A percentile compares a stretch with the other conserved stretches of the same genome.
phyloP scores from a whole-genome alignment of 2,888 invertebrate species.

The Drosophila suboccidentalis region DNA sequence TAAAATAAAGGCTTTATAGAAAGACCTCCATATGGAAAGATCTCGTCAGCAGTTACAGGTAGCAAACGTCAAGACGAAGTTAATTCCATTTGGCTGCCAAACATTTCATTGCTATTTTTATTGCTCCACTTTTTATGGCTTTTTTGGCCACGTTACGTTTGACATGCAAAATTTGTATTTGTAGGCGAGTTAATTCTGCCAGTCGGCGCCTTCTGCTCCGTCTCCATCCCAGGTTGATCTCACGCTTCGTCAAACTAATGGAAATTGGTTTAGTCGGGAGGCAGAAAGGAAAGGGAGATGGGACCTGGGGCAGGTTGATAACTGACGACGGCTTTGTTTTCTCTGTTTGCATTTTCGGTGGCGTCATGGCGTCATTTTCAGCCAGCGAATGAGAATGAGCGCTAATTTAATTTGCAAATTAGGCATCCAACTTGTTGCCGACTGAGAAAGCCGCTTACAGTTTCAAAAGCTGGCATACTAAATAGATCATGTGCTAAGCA shows the following conservation, averaged over 20 bases:
- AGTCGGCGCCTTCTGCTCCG: conserved; percentile 22
- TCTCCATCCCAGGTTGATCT: conserved; percentile 26
- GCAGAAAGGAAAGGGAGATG: not conserved
- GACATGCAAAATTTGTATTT: conserved; percentile 62
- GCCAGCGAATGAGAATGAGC: conserved; percentile 65
- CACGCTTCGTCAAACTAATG: conserved; percentile 52
- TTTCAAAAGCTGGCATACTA: not conserved
- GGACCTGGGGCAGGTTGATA: conserved; percentile 28
- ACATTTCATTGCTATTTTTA: conserved; percentile 49
- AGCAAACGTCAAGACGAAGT: conserved; percentile 29
- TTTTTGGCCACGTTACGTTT: conserved; percentile 36
- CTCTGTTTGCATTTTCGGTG: conserved; percentile 57
- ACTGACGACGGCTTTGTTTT: conserved; percentile 70
- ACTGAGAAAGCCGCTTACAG: conserved; percentile 16
- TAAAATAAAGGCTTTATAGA: not conserved
- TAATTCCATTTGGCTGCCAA: conserved; percentile 58
- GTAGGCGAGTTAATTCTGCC: conserved; percentile 41
- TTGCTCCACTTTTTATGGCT: conserved; percentile 46
- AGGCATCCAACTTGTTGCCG: conserved; percentile 57
- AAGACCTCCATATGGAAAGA: not conserved
- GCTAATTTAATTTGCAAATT: conserved; percentile 81
- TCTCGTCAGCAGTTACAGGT: conserved; percentile 29
- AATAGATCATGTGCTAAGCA: conserved; percentile 35
- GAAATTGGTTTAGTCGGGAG: conserved; percentile 52
- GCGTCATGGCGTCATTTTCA: conserved; percentile 68